Evolutionary conservation across 2,113 vertebrate species (phyloP).

Genomic region (Chaetodon trifascialis): DNA sequence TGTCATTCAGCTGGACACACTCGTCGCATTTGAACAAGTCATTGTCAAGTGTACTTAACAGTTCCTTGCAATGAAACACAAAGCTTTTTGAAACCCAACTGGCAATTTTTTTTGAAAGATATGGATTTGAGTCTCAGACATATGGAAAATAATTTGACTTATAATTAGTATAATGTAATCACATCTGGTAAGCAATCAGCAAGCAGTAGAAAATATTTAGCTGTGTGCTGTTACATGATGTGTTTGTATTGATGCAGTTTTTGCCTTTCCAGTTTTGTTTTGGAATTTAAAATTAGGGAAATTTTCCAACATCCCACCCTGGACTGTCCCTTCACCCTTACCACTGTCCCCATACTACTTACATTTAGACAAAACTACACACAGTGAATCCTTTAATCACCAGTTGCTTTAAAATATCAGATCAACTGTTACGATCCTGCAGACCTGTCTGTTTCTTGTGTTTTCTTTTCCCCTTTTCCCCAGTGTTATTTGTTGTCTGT

Average conservation of each 20-base stretch:
- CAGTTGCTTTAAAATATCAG: too few species aligned
- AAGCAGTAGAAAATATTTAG: neutral
- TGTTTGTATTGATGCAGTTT: neutral
- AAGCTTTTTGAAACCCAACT: neutral
- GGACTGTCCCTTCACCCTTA: too few species aligned
- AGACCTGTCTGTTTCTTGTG: too few species aligned
- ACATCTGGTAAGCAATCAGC: constrained; percentile 4
- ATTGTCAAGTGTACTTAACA: neutral
- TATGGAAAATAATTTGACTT: neutral
- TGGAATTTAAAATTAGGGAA: too few species aligned
- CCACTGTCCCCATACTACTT: too few species aligned
- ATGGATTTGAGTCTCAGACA: neutral
- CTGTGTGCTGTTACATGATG: neutral
- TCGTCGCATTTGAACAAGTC: neutral
- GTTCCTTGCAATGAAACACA: constrained; percentile 1
- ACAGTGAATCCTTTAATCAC: too few species aligned
- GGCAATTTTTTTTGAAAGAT: neutral
- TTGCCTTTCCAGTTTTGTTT: neutral
- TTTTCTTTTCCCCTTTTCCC: too few species aligned
- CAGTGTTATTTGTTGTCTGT: too few species aligned
- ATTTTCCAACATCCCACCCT: too few species aligned
- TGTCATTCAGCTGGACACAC: constrained; percentile 23
- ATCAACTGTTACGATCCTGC: too few species aligned
- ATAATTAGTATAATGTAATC: neutral
- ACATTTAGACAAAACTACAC: too few species aligned